A percentile compares a stretch with the other conserved stretches of the same genome.
phyloP scores from a whole-genome alignment of 2,113 vertebrate species.

The Martes martes region DNA sequence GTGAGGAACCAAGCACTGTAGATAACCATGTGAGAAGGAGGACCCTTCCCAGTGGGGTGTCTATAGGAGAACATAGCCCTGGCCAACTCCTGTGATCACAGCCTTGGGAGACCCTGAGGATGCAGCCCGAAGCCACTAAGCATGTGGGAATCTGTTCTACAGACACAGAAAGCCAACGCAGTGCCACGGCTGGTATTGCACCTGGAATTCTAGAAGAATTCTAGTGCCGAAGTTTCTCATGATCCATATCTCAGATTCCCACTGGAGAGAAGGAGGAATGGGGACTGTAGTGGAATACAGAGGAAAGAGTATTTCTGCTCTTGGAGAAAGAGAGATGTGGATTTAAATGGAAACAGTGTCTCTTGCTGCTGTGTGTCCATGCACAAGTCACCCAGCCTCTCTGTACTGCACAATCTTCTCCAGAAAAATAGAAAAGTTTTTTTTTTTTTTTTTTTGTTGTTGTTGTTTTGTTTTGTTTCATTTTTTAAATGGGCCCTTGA shows the following conservation, averaged over 20 bases:
- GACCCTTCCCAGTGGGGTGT: neutral
- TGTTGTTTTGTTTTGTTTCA: too few species aligned
- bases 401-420: neutral
- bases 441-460: neutral
- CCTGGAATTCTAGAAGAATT: neutral
- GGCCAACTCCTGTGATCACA: neutral
- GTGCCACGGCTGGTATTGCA: too few species aligned
- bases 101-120: neutral
- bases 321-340: neutral
- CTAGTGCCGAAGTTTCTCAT: neutral
- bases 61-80: neutral
- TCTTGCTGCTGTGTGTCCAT: neutral
- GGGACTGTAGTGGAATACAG: too few species aligned
- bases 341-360: neutral
- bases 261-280: neutral
- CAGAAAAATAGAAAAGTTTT: neutral
- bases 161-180: neutral
- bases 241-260: neutral
- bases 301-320: neutral
- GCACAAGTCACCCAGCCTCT: neutral
- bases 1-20: rapidly evolving
- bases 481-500: neutral
- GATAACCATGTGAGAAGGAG: neutral
- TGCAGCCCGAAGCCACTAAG: neutral
- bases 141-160: neutral